phyloP scores from a whole-genome alignment of 2,797 vertebrate genomes.

The Pangasius krempfi region DNA sequence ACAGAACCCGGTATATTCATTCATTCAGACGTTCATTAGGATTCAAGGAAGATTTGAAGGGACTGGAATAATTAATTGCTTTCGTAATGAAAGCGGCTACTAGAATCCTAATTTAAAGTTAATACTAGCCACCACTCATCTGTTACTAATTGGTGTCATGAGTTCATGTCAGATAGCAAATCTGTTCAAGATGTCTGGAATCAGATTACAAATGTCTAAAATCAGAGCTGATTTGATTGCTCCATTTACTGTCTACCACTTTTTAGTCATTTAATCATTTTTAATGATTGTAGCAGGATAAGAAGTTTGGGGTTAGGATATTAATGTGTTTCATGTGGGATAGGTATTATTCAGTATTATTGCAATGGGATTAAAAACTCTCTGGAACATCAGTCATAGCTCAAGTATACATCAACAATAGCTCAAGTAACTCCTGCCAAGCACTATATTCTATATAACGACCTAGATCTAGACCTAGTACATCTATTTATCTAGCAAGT shows the following conservation, averaged over 20 bases:
- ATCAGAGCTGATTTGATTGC: neutral
- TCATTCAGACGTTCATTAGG: neutral
- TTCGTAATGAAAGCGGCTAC: neutral
- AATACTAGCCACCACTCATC: neutral
- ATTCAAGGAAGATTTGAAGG: neutral
- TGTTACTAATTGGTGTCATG: neutral
- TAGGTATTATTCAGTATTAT: neutral
- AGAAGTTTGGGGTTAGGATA: neutral
- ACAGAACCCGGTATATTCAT: neutral
- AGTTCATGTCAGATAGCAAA: neutral
- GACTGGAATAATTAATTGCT: neutral
- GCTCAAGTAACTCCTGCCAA: neutral
- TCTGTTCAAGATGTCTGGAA: neutral
- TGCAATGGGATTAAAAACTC: neutral
- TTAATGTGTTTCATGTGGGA: neutral
- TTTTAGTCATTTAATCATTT: neutral
- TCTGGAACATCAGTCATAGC: neutral
- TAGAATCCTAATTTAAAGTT: constrained; percentile 1
- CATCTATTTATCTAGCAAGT: neutral
- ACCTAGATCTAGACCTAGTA: neutral
- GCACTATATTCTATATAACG: neutral
- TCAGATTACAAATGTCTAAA: neutral
- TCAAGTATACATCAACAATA: neutral
- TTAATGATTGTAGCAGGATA: neutral
- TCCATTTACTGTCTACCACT: neutral